phyloP scores from a whole-genome alignment of 1,140 invertebrate genomes.

The Drosophila orosa region DNA sequence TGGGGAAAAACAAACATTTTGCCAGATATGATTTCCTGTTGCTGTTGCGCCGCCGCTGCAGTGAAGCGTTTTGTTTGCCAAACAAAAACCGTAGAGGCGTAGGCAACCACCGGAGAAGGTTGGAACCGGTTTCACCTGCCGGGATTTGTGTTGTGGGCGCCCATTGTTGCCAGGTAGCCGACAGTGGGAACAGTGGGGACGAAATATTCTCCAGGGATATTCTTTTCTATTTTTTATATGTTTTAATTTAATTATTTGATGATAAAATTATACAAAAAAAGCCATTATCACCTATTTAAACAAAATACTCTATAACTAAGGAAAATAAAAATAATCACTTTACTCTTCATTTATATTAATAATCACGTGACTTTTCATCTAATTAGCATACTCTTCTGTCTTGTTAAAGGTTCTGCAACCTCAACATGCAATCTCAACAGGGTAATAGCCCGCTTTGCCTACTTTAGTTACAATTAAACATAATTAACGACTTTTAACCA shows the following conservation, averaged over 20 bases:
- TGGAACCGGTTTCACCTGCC: constrained; percentile 59
- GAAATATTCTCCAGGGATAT: neutral
- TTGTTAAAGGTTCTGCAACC: neutral
- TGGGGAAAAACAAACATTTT: constrained; percentile 29
- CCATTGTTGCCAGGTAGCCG: constrained; percentile 58
- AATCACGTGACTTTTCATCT: neutral
- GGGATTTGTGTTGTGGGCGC: constrained; percentile 58
- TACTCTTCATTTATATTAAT: neutral
- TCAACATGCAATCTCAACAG: neutral
- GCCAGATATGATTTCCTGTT: constrained; percentile 51
- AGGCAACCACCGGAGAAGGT: constrained; percentile 17
- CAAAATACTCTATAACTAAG: too few relatives aligned
- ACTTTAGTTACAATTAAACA: constrained; percentile 17
- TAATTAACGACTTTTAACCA: constrained; percentile 16
- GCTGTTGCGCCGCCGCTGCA: constrained; percentile 27
- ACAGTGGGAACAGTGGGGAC: constrained; percentile 30
- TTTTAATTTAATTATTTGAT: neutral
- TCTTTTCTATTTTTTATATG: neutral
- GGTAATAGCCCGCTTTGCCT: neutral
- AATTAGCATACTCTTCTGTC: too few relatives aligned
- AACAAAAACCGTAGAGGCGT: constrained; percentile 49
- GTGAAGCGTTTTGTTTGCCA: constrained; percentile 61
- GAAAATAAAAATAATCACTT: neutral
- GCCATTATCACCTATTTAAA: neutral
- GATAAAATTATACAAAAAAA: neutral